phyloP scores from a whole-genome alignment of 2,113 vertebrate genomes.

The Nesogale talazaci region DNA sequence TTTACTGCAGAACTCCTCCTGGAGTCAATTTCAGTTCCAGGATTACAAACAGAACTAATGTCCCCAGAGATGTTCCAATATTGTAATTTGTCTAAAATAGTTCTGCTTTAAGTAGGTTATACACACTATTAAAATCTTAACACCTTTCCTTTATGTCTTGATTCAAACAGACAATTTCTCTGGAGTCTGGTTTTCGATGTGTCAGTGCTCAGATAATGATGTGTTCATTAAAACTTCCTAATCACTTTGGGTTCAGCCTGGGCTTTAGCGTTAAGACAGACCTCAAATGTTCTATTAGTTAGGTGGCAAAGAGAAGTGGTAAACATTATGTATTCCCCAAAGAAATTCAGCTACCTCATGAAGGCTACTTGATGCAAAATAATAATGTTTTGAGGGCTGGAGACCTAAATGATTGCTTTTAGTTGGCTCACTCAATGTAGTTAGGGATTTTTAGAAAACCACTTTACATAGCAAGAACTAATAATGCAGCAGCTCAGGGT shows the following conservation, averaged over 20 bases:
- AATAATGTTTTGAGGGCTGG: conserved; percentile 49
- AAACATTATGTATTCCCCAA: conserved; percentile 50
- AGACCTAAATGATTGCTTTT: conserved; percentile 55
- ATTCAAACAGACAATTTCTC: conserved; percentile 11
- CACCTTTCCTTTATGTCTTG: conserved; percentile 30
- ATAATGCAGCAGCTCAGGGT: background rate
- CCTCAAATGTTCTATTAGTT: conserved; percentile 26
- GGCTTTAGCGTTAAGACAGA: background rate
- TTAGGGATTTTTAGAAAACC: background rate
- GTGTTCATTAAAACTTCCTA: conserved; percentile 54
- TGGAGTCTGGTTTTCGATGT: conserved; percentile 1
- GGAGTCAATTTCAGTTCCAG: conserved; percentile 21
- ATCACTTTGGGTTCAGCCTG: background rate
- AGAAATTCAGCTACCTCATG: conserved; percentile 35
- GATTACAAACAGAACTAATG: conserved; percentile 2
- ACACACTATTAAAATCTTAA: conserved; percentile 36
- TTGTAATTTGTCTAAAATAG: conserved; percentile 48
- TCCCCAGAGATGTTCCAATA: background rate
- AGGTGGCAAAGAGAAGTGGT: background rate
- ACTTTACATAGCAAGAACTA: conserved; percentile 3
- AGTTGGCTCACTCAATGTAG: conserved; percentile 49
- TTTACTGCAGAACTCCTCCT: background rate
- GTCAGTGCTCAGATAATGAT: conserved; percentile 52
- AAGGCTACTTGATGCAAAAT: conserved; percentile 46
- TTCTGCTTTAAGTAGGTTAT: conserved; percentile 33